Conservation (phyloP, 2,797 vertebrate species). For the Parambassis ranga region DNA sequence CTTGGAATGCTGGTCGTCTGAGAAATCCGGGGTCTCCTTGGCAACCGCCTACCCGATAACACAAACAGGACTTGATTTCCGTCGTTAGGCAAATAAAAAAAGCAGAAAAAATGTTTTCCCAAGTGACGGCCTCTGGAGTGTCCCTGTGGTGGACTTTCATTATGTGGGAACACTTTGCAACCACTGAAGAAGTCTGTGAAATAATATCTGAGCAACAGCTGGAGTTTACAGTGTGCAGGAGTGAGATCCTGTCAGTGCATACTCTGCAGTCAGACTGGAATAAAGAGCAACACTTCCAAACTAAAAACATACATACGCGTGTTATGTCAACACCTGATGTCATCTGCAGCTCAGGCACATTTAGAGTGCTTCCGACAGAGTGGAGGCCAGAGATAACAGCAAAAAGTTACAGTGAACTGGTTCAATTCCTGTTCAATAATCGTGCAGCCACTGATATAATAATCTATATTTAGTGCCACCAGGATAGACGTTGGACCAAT, state of each 20-base stretch:
- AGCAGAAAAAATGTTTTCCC: constrained; percentile 75
- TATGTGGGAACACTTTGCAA: constrained; percentile 71
- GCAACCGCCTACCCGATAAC: constrained; percentile 72
- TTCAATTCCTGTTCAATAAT: neutral
- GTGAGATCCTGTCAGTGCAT: constrained; percentile 14
- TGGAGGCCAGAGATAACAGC: no score
- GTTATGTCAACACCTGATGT: no score
- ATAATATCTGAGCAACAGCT: constrained; percentile 66
- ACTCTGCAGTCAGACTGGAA: neutral
- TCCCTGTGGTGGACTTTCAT: constrained; percentile 59
- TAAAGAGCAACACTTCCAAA: neutral
- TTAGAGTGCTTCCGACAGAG: no score
- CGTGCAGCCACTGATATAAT: neutral
- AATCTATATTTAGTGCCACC: neutral
- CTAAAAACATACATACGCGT: no score
- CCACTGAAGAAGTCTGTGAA: constrained; percentile 65
- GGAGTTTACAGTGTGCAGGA: constrained; percentile 32
- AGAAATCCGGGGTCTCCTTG: constrained; percentile 68
- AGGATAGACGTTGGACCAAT: neutral
- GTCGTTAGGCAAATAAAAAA: constrained; percentile 54
- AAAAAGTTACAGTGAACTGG: neutral
- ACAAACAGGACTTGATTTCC: constrained; percentile 72
- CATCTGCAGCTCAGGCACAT: no score
- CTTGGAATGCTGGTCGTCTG: constrained; percentile 70
- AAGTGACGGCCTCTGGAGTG: constrained; percentile 62